Evolutionary conservation across 2,888 invertebrate genomes (phyloP).

Genomic region (Aromia moschata): DNA sequence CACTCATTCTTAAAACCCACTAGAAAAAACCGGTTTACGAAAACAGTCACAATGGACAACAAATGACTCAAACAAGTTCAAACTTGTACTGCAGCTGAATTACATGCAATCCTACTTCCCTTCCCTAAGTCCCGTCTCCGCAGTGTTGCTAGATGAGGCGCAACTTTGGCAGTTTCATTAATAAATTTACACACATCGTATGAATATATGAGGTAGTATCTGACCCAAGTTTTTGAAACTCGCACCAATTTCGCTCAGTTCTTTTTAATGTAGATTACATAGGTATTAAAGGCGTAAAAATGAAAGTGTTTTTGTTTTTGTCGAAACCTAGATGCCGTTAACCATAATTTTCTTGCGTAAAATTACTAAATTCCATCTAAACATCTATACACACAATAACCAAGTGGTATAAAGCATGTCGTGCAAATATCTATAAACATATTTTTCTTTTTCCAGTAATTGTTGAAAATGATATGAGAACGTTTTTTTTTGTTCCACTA

Average conservation of each 20-base stretch:
- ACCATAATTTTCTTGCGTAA: neutral
- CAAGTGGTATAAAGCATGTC: neutral
- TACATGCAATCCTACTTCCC: no score
- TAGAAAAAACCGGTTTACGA: no score
- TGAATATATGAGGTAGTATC: neutral
- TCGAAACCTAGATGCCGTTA: neutral
- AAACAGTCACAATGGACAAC: no score
- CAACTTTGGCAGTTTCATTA: neutral
- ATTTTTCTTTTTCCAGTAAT: neutral
- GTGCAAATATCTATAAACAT: neutral
- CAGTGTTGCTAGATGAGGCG: no score
- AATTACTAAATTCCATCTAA: neutral
- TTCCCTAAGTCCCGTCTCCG: no score
- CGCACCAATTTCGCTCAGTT: neutral
- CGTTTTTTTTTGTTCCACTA: conserved; percentile 14
- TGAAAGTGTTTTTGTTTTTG: neutral
- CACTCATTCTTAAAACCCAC: no score
- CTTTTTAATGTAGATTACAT: neutral
- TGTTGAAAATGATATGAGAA: conserved; percentile 15
- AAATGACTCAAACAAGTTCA: no score
- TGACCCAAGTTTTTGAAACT: neutral
- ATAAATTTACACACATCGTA: neutral
- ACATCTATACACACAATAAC: conserved; percentile 2
- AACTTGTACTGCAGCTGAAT: no score
- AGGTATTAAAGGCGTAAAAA: neutral